A percentile compares a stretch with the other conserved stretches of the same genome.
Conservation (phyloP, 2,888 invertebrate genomes). For the Chloroclysta siterata region DNA sequence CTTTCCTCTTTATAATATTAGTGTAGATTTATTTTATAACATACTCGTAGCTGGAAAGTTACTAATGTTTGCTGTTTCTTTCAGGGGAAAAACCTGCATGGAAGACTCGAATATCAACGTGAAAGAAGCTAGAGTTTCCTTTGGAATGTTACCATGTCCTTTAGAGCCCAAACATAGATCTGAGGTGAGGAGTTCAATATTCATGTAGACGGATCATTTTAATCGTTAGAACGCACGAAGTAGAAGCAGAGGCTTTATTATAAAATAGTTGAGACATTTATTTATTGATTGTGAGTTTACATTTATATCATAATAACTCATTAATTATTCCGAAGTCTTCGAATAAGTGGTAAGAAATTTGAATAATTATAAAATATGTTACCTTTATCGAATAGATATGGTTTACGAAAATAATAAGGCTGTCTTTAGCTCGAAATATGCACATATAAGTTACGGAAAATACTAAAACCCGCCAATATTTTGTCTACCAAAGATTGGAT, state of each 20-base stretch:
- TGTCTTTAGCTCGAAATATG: conserved; percentile 33
- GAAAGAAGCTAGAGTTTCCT: conserved; percentile 56
- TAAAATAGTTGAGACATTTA: conserved; percentile 41
- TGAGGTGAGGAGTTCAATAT: conserved; percentile 65
- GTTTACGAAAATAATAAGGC: conserved; percentile 31
- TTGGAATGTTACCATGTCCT: conserved; percentile 52
- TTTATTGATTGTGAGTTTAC: conserved; percentile 43
- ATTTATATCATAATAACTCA: conserved; percentile 28
- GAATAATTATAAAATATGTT: conserved; percentile 29
- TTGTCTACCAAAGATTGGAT: conserved; percentile 44
- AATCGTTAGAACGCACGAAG: conserved; percentile 36
- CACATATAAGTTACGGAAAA: conserved; percentile 18
- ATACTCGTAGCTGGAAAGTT: conserved; percentile 9
- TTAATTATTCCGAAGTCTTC: conserved; percentile 34
- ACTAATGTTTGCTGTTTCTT: conserved; percentile 43
- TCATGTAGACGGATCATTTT: conserved; percentile 52
- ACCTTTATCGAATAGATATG: conserved; percentile 33
- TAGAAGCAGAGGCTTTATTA: conserved; percentile 44
- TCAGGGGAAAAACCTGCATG: conserved; percentile 79
- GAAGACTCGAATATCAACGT: conserved; percentile 84
- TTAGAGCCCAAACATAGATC: conserved; percentile 69
- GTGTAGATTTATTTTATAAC: too few relatives aligned
- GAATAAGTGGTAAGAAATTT: conserved; percentile 32
- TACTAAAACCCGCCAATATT: conserved; percentile 26
- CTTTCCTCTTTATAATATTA: too few relatives aligned